Conservation (phyloP, 2,888 invertebrate species). For the Ryuthela nishihirai region DNA sequence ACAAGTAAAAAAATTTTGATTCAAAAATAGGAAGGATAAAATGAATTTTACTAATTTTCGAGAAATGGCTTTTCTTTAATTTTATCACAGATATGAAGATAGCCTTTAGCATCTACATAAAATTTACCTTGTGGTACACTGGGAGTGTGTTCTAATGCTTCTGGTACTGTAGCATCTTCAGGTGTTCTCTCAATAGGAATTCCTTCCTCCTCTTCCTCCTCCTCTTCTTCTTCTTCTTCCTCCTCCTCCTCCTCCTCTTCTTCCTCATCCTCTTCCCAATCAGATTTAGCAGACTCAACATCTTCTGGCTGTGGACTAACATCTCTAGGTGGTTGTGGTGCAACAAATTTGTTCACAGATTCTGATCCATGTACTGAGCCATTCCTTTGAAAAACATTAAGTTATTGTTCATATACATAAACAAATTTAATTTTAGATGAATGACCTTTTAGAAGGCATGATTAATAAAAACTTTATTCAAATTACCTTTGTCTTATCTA, state of each 20-base stretch:
- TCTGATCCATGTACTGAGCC: slow-evolving; percentile 19
- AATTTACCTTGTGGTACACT: slow-evolving; percentile 16
- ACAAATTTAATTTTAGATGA: not conserved
- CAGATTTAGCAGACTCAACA: slow-evolving; percentile 31
- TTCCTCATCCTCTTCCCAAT: slow-evolving; percentile 31
- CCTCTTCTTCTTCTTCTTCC: slow-evolving; percentile 33
- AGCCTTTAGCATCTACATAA: too few relatives aligned
- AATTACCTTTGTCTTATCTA: too few relatives aligned
- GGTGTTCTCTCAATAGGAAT: not conserved
- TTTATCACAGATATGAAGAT: too few relatives aligned
- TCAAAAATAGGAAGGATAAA: too few relatives aligned
- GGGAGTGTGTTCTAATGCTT: slow-evolving; percentile 12
- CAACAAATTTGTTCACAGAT: not conserved
- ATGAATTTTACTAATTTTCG: too few relatives aligned
- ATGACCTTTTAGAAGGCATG: too few relatives aligned
- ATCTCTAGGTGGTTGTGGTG: slow-evolving; percentile 8
- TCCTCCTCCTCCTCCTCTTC: slow-evolving; percentile 34
- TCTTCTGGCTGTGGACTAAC: slow-evolving; percentile 24
- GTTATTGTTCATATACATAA: not conserved
- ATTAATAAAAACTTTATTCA: too few relatives aligned
- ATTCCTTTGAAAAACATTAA: slow-evolving; percentile 7
- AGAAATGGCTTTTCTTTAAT: too few relatives aligned
- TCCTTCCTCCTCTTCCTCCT: slow-evolving; percentile 24
- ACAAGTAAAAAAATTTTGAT: too few relatives aligned
- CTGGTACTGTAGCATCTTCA: slow-evolving; percentile 6